These are phyloP conservation scores for Noctua pronuba DNA, from an alignment of 2,888 invertebrate species.

Conservation along the genomic window DNA sequence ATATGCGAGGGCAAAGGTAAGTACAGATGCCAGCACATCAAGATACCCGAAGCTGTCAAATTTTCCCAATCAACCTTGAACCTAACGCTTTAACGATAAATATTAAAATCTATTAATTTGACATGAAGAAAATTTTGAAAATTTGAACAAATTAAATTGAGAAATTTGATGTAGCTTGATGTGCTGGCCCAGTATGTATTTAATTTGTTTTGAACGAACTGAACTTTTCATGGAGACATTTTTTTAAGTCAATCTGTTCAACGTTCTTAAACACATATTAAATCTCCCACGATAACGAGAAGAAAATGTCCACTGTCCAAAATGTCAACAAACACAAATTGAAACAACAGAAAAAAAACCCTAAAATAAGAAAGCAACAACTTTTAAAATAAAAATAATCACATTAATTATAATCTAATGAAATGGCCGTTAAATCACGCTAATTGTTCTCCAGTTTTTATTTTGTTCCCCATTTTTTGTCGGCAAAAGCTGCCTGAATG, in stretches of 20 bases:
- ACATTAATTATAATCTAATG: conserved; percentile 88
- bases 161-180: too few relatives aligned
- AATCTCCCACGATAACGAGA: background rate
- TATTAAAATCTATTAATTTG: too few relatives aligned
- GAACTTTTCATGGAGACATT: background rate
- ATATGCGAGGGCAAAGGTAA: too few relatives aligned
- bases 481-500: conserved; percentile 82
- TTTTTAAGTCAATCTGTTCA: background rate
- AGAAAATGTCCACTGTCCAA: conserved; percentile 1
- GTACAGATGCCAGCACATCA: too few relatives aligned
- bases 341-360: conserved; percentile 62
- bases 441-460: conserved; percentile 89
- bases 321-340: conserved; percentile 29
- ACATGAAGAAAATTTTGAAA: too few relatives aligned
- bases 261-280: background rate
- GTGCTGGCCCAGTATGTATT: too few relatives aligned
- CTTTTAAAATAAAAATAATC: conserved; percentile 76
- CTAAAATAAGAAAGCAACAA: conserved; percentile 71
- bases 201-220: background rate
- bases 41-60: too few relatives aligned
- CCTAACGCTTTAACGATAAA: too few relatives aligned
- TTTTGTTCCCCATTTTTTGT: conserved; percentile 83
- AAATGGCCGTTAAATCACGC: conserved; percentile 89
- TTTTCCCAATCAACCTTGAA: too few relatives aligned
- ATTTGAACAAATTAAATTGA: too few relatives aligned